Base-by-base conservation (phyloP, 1,140 invertebrate genomes). In the Rhagoletis zephyria region DNA sequence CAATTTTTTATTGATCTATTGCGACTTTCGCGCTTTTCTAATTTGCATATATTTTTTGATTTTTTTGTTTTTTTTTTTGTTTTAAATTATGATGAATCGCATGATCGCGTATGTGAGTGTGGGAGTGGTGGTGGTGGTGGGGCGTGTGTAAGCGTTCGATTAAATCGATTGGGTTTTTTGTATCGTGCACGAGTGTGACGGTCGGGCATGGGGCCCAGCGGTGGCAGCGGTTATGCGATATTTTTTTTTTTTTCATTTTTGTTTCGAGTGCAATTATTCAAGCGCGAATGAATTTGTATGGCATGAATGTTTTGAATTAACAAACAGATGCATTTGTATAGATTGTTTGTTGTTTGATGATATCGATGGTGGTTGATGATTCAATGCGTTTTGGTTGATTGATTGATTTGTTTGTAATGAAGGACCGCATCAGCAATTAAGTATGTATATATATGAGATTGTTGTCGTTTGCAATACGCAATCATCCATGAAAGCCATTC, bases 1-100 rank as follows among this genome's bases (percentile, higher is more conserved):
- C 92, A 93, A 92, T 93, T 92, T 92, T 91, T 91, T 88, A 93
- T 90, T 90, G 92, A 92, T 91, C 92, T 90, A 91, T 89, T 92
- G 90, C 92, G 92, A 89, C 90, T 93, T 90, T 93, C 91, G 88
- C 91, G 91, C 87, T 92, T 92, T 92, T 93, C 92, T 93, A 89
- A 89, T 88, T 87, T 89, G 67, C 88, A 85, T 87, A 85, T 3
- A 67, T 67, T 42, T 42, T 67, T 67, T 10, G 0, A 67, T 67
- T 42, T 42, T 67, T 67, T 10, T 3, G 7, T 19, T 12, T 30
- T 48, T 74, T 74, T 67, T 67, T 67, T 67, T 30, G 30, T 30
- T 56, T 56, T 56, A 56, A 56, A 56, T 56, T 56, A 56, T 56
- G 51, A 56, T 42, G 42, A 40, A 10, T 19, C 48, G n/a, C 12